Evolutionary conservation across 2,888 invertebrate genomes (phyloP), one percentile per base, ranked within the genome.

Genomic region (Drosophila buzzatii): DNA sequence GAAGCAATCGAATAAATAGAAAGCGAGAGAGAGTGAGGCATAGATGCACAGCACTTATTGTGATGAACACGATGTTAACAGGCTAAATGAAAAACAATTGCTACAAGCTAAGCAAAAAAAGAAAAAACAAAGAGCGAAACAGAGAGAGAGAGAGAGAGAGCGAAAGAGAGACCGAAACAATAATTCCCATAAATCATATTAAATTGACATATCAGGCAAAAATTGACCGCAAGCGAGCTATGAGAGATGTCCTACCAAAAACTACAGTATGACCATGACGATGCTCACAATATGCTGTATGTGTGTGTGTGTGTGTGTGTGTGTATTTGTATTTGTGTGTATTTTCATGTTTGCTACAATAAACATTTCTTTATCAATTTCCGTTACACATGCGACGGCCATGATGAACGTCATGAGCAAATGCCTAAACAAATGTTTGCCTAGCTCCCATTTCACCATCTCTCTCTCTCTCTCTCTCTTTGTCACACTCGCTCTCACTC

Each of bases 161-260:
- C 16, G 10, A 41, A 55, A 76, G 61, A 57, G 73, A 53, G 62
- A 37, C 67, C 80, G 84, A 82, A 81, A 86, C 82, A 86, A 86
- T 89, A 89, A 85, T 86, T 82, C 89, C 81, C 86, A 86, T 86
- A 86, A 86, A 86, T 86, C 86, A 86, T 86, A 89, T 82, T 86
- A 86, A 86, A 86, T 86, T 86, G 86, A 89, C 86, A 86, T 86
- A 86, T 89, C 85, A 82, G 76, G 72, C 87, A 57, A 86, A 82
- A 86, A 84, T 86, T 89, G 86, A 86, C 86, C 86, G 85, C 84
- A 86, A 84, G 81, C 76, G 62, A 70, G 66, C 47, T 35, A 41
- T 41, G 41, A n/a, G 31, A 68, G 37, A 61, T 78, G 42, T 66
- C 55, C 55, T 14, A 14, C 41, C 31, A 35, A 56, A 61, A 61